Conservation (phyloP, 2,888 invertebrate species). For the Epirrita christyi region DNA sequence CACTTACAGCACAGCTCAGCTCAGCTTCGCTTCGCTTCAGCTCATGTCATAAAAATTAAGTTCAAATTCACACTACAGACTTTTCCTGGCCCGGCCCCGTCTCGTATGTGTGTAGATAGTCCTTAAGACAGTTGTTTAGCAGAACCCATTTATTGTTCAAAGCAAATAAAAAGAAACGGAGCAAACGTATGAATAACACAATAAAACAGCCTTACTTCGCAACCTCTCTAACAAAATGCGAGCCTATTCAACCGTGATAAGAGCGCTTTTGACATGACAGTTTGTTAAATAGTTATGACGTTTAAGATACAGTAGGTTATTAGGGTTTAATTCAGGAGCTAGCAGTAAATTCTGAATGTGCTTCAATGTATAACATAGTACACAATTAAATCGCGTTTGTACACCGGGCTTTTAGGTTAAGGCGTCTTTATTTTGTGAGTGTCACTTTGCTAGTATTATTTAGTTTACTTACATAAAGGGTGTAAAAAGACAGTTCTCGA, state of each 20-base stretch:
- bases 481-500: too few species aligned
- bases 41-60: too few species aligned
- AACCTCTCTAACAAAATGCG: constrained; percentile 32
- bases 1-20: too few species aligned
- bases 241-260: constrained; percentile 36
- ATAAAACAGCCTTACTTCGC: constrained; percentile 45
- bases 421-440: constrained; percentile 22
- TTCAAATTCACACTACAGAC: too few species aligned
- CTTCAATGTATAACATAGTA: constrained; percentile 59
- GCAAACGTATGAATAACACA: constrained; percentile 49
- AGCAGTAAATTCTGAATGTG: constrained; percentile 69
- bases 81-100: too few species aligned
- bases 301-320: constrained; percentile 49
- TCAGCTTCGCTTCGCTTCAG: too few species aligned
- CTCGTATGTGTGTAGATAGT: too few species aligned
- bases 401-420: constrained; percentile 46
- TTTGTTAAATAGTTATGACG: constrained; percentile 35
- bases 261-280: constrained; percentile 41
- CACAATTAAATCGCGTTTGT: constrained; percentile 60
- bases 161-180: constrained; percentile 72
- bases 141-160: constrained; percentile 75
- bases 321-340: constrained; percentile 70
- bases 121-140: constrained; percentile 59
- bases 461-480: constrained; percentile 5
- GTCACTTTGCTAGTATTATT: constrained; percentile 12